These are phyloP conservation scores for Rousettus leschenaultii DNA, from an alignment of 2,113 vertebrate species.

Conservation along the genomic window DNA sequence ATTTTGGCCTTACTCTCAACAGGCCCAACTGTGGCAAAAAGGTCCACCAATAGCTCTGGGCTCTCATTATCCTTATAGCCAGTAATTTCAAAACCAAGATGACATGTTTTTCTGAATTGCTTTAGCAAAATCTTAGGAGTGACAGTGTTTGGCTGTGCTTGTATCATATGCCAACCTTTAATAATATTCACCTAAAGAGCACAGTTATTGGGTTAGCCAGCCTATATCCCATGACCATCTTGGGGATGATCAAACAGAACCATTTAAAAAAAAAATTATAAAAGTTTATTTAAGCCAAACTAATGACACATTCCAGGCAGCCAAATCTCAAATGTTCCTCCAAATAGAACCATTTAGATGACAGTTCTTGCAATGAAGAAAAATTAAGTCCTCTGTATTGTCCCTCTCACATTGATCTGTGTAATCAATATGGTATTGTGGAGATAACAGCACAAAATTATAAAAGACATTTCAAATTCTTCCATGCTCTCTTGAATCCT, in stretches of 20 bases:
- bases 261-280: too few relatives aligned
- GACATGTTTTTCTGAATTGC: neutral
- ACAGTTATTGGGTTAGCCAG: neutral
- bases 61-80: neutral
- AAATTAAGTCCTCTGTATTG: neutral
- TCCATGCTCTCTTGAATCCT: neutral
- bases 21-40: neutral
- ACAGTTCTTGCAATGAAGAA: neutral
- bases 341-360: neutral
- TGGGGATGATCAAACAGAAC: too few relatives aligned
- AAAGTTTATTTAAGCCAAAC: too few relatives aligned
- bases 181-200: neutral
- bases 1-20: neutral
- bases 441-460: neutral
- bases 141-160: neutral
- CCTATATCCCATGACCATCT: too few relatives aligned
- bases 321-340: too few relatives aligned
- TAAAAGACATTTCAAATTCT: neutral
- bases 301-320: too few relatives aligned
- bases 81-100: neutral
- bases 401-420: neutral
- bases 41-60: neutral
- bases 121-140: neutral
- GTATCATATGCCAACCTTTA: neutral
- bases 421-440: neutral